Evolutionary conservation across 2,797 vertebrate genomes (phyloP), one percentile per base, ranked within the genome.

Genomic region (Sphenodon punctatus): DNA sequence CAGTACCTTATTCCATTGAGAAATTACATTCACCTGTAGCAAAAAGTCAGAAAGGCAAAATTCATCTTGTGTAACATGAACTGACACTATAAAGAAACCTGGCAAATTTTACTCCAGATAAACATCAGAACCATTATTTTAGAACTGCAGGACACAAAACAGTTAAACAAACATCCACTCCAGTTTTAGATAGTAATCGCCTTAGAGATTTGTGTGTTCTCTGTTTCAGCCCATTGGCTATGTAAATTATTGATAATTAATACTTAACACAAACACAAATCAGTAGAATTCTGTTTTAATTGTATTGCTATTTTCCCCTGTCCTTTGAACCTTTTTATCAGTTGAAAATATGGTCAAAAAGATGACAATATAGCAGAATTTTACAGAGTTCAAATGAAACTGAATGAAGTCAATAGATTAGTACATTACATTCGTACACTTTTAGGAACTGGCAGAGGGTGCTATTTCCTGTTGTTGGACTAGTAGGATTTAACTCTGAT

Each of bases 231-330:
- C 75, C 71, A 38, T 78, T 75, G 88, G 86, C 88, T 86, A 78
- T 84, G 83, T 89, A 84, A 87, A 85, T 56, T 58, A 38, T 56
- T 67, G 38, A 6, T 75, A 69, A 78, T 90, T 60, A 91, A 94
- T 93, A 94, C 94, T 95, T 93, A 95, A 82, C 71, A 74, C 67
- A 92, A 91, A 88, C 92, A 87, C 69, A 92, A 94, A 95, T 95
- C 92, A 92, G 88, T 78, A 84, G 60, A 91, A 30, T 82, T 92
- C 89, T 90, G 78, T 88, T 93, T 92, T 84, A 78, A 53, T 3
- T 60, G 45, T 61, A 36, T 81, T 75, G 60, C 32, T 88, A 80
- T 30, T 76, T 88, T 75, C 39, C 19, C 27, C 67, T 84, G 13
- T 3, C 30, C 1, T 0, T 65, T 63, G 61, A 67, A 67, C 8